Conservation (phyloP, 2,113 vertebrate species). For the Colistium nudipinnis region DNA sequence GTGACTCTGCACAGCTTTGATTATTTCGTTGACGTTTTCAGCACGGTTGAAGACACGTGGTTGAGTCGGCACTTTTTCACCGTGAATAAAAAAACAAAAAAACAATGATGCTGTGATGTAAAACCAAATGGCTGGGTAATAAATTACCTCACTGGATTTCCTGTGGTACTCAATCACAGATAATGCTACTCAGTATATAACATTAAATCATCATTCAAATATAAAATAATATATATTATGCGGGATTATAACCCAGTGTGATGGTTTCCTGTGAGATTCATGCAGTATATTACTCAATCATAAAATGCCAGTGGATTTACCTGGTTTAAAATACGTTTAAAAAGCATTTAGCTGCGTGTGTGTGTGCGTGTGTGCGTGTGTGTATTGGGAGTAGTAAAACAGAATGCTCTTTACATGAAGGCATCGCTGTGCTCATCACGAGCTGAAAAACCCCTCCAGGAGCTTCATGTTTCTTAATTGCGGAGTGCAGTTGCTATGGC, state of each 20-base stretch:
- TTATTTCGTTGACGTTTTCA: too few species aligned
- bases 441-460: constrained; percentile 48
- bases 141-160: not conserved
- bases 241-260: too few species aligned
- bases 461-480: constrained; percentile 61
- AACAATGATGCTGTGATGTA: not conserved
- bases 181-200: not conserved
- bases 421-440: constrained; percentile 21
- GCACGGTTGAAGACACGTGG: not conserved
- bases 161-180: not conserved
- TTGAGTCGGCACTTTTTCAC: not conserved
- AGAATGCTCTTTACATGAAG: not conserved
- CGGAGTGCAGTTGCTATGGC: constrained; percentile 68
- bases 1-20: too few species aligned
- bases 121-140: not conserved
- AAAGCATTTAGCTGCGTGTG: not conserved
- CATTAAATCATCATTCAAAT: too few species aligned
- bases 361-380: too few species aligned
- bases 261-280: too few species aligned
- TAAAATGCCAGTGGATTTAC: too few species aligned
- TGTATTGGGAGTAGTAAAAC: constrained; percentile 26
- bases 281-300: too few species aligned
- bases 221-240: too few species aligned
- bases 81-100: not conserved
- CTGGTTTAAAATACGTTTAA: too few species aligned